Conservation (phyloP, 53 echinoderm and acorn worm genomes). For the Patiria pectinifera region DNA sequence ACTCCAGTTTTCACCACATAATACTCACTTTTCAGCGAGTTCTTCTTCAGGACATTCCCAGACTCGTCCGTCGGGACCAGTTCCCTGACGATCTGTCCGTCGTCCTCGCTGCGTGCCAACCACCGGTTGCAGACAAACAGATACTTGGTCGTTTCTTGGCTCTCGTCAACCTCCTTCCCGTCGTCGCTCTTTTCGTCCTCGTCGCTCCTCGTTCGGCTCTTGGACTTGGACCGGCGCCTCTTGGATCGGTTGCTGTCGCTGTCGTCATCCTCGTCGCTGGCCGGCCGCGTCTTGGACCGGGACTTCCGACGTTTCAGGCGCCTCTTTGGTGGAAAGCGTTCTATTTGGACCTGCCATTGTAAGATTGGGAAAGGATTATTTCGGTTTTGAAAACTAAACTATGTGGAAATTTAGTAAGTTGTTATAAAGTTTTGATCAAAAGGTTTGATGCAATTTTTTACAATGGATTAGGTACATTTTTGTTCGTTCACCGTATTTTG, state of each 20-base stretch:
- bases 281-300: conserved; percentile 46
- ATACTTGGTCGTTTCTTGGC: conserved; percentile 83
- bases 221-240: conserved; percentile 53
- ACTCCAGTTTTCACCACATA: too few relatives aligned
- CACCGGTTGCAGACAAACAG: conserved; percentile 94
- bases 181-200: conserved; percentile 66
- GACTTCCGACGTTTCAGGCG: conserved; percentile 79
- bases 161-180: conserved; percentile 56
- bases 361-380: neutral
- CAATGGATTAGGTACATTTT: too few relatives aligned
- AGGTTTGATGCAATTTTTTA: too few relatives aligned
- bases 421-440: too few relatives aligned
- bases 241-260: neutral
- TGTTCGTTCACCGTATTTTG: too few relatives aligned
- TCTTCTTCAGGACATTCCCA: conserved; percentile 86
- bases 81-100: conserved; percentile 95
- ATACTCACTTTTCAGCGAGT: conserved; percentile 84
- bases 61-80: conserved; percentile 90
- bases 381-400: too few relatives aligned
- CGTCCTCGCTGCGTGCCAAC: conserved; percentile 94
- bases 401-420: too few relatives aligned
- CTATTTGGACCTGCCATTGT: conserved; percentile 78
- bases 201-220: conserved; percentile 40
- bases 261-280: conserved; percentile 51
- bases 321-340: conserved; percentile 89